Evolutionary conservation across 1,140 invertebrate genomes (phyloP).

Genomic region (Cyclargus thomasi): DNA sequence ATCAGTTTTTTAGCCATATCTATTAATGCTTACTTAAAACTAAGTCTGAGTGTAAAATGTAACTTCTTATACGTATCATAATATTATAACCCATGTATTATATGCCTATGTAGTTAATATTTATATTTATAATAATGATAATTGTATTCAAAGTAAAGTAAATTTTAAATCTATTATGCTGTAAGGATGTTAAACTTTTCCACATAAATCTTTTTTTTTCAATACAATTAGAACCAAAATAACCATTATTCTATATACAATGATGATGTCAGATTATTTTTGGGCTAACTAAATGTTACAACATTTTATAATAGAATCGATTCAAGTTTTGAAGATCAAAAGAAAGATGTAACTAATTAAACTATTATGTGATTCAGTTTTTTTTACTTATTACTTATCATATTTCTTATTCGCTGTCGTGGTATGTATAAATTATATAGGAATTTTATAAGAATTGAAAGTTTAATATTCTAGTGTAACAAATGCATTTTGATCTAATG

Average conservation of each 20-base stretch:
- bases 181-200: background rate
- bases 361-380: background rate
- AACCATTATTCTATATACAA: background rate
- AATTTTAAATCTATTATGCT: background rate
- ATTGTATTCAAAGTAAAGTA: no score
- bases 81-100: background rate
- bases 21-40: background rate
- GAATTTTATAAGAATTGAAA: background rate
- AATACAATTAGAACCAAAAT: no score
- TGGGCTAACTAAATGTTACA: background rate
- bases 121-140: background rate
- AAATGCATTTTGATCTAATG: background rate
- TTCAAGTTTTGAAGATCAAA: background rate
- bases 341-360: no score
- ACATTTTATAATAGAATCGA: background rate
- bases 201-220: no score
- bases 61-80: constrained; percentile 2
- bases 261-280: background rate
- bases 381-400: background rate
- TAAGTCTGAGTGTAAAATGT: constrained; percentile 1
- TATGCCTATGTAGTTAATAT: background rate
- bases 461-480: background rate
- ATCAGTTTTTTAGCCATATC: background rate
- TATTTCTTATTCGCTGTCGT: background rate
- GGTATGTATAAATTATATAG: background rate